Evolutionary conservation across 2,888 invertebrate genomes (phyloP), one percentile per base, ranked within the genome.

Genomic region (Drosophila meridionalis): DNA sequence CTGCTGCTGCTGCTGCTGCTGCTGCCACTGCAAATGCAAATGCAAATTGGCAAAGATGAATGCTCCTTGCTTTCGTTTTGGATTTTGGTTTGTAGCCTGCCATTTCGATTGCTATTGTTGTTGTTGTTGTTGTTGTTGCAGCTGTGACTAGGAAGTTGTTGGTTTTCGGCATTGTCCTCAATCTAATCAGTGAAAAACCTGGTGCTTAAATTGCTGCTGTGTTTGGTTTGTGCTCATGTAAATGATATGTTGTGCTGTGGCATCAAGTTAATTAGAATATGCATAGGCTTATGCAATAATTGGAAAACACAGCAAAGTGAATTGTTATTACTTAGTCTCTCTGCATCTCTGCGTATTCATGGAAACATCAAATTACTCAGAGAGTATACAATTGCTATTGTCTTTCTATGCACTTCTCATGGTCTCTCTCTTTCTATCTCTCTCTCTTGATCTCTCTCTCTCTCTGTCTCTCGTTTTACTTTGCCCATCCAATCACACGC

Each of bases 31-130:
- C 63, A 48, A 60, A 56, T 68, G 76, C 73, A 87, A 85, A 89
- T 87, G 89, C 74, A 89, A 85, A 89, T 87, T 84, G 82, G 77
- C 80, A 66, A 73, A 83, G 88, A 83, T 77, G 77, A 65, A 76
- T 76, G 82, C 59, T 40, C 12, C 43, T 48, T 59, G 77, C 66
- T 62, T 68, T 76, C 45, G 34, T 32, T 57, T 42, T 43, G 56
- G 71, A 48, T 71, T 71, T 75, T 67, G 47, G 70, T n/a, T 70
- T 63, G 52, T 20, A 9, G 34, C 2, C 34, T 52, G 32, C 50
- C 14, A 9, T 32, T 47, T 26, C 47, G 12, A 26, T 26, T 47
- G 28, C 14, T 30, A 9, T 14, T n/a, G 30, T 8, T 30, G 48
- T 3, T 48, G 47, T 1, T 20, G 26, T 6, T 26, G 45, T 2